Evolutionary conservation across 2,113 vertebrate species (phyloP), one percentile per base, ranked within the genome.

Genomic region (Ceyx melanurus): DNA sequence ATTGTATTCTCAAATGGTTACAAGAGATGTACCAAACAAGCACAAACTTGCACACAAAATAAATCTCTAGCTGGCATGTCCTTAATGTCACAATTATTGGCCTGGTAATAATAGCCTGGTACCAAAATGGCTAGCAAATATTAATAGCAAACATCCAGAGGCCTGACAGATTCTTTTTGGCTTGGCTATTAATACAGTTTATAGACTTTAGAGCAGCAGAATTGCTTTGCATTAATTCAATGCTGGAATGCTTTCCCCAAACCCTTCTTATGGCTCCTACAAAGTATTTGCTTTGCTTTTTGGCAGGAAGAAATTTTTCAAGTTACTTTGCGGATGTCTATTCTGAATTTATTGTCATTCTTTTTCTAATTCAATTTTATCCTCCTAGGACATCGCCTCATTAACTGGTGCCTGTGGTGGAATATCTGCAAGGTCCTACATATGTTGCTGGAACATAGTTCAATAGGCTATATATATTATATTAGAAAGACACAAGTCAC

Each of bases 281-380:
- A 21, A 77, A 90, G 18, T 65, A 56, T 68, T 90, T 79, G 61
- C 86, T 93, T 89, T 90, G 25, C 42, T 64, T 58, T 92, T 94
- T 82, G 77, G 86, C 81, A 89, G 88, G 77, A 86, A 88, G 57
- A 72, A 70, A 79, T 86, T 72, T 88, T 68, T 84, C 62, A 87
- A 68, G 87, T 82, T 92, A 53, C 73, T 94, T 95, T 90, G 58
- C 54, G 66, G 62, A 66, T 0, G 5, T 46, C 35, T 89, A 5
- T 90, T 82, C 68, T 83, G 79, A 95, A 67, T 95, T 89, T 93
- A 76, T 89, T 92, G 82, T 74, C 31, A 58, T 95, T 90, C 73
- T 94, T 78, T 33, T 93, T 65, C 70, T 86, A 82, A 86, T 86
- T 82, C 50, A 66, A 5, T 88, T 87, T 84, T 89, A 78, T 68